A percentile compares a stretch with the other conserved stretches of the same genome.
Evolutionary conservation across 2,797 vertebrate genomes (phyloP).

Genomic region (Gymnoscopelus braueri): DNA sequence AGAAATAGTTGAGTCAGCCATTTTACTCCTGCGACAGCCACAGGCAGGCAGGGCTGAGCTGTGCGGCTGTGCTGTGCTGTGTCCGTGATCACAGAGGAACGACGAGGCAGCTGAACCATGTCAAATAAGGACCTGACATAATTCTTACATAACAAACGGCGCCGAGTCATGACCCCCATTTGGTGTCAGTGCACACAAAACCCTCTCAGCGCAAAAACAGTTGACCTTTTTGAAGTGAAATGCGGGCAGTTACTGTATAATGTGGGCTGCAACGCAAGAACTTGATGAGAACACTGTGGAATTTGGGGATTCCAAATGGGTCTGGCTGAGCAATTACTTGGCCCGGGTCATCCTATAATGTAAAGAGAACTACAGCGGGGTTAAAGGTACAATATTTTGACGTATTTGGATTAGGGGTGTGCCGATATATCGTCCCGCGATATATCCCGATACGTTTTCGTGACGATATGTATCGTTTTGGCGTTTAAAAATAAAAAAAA

Average conservation of each 20-base stretch:
- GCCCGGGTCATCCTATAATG: too few species aligned
- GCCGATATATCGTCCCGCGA: too few species aligned
- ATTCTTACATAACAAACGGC: constrained; percentile 22
- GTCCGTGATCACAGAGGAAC: constrained; percentile 28
- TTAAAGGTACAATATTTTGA: neutral
- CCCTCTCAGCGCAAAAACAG: neutral
- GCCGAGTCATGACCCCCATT: neutral
- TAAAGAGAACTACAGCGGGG: neutral
- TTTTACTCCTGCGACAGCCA: constrained; percentile 7
- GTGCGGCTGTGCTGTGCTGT: neutral
- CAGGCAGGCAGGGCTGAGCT: constrained; percentile 12
- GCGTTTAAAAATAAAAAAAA: too few species aligned
- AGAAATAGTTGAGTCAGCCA: constrained; percentile 28
- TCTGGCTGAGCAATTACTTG: too few species aligned
- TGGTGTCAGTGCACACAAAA: neutral
- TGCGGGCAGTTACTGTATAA: too few species aligned
- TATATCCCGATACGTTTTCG: too few species aligned
- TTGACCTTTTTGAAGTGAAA: constrained; percentile 2
- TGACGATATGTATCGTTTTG: too few species aligned
- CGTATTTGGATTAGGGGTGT: neutral
- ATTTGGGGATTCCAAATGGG: too few species aligned
- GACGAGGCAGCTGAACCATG: neutral
- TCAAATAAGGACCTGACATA: constrained; percentile 11
- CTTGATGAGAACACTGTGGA: too few species aligned
- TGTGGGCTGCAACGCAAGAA: too few species aligned